Percentiles rank a stretch among this genome's conserved stretches.
Conservation (phyloP, 2,113 vertebrate genomes). For the Indicator maculatus region DNA sequence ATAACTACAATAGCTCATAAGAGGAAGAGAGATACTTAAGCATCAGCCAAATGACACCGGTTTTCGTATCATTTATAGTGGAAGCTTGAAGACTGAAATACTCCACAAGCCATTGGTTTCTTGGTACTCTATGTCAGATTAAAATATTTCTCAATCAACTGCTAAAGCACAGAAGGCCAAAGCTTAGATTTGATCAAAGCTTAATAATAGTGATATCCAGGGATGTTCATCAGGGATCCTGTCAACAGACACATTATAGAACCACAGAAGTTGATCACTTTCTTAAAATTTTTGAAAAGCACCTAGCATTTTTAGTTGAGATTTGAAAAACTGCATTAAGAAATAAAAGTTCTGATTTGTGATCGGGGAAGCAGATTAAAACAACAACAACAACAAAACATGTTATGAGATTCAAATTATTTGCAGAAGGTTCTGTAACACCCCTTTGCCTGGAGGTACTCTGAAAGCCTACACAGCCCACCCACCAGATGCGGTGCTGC, state of each 20-base stretch:
- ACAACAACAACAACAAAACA: neutral
- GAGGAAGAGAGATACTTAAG: conserved; percentile 48
- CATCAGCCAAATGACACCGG: conserved; percentile 56
- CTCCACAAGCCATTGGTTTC: conserved; percentile 67
- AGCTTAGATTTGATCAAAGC: conserved; percentile 44
- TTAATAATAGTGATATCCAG: conserved; percentile 1
- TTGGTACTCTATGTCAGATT: conserved; percentile 56
- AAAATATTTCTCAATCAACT: conserved; percentile 73
- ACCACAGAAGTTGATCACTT: neutral
- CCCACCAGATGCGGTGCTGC: neutral
- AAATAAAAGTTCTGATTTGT: neutral
- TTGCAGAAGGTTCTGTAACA: neutral
- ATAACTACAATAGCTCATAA: conserved; percentile 7
- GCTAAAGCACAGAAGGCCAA: conserved; percentile 54
- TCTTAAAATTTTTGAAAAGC: neutral
- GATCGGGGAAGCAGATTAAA: neutral
- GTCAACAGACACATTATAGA: neutral
- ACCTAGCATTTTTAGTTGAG: neutral
- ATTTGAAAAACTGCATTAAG: neutral
- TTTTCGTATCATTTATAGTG: conserved; percentile 58
- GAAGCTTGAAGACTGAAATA: conserved; percentile 68
- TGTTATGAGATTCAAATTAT: neutral
- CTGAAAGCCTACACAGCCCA: neutral
- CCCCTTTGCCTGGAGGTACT: neutral
- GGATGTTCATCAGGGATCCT: neutral